These are phyloP conservation scores for Pasiphila rectangulata DNA, from an alignment of 2,888 invertebrate genomes.

Conservation along the genomic window DNA sequence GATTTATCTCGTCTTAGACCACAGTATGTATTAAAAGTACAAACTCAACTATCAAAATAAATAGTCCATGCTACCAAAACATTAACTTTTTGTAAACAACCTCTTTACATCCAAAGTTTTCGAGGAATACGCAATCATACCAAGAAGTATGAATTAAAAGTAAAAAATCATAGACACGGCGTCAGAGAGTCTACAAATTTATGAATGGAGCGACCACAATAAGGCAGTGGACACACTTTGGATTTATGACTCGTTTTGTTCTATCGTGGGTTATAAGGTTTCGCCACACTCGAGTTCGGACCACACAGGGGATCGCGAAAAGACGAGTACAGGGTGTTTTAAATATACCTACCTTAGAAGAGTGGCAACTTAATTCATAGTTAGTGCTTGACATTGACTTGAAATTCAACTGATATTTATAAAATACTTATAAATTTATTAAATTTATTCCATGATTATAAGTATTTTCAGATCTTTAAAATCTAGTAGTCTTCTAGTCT, in stretches of 20 bases:
- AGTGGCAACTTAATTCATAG: no score
- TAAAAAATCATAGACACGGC: slow-evolving; percentile 22
- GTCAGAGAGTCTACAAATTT: slow-evolving; percentile 29
- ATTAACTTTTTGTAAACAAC: slow-evolving; percentile 1
- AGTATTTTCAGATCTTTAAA: no score
- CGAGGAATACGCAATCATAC: slow-evolving; percentile 9
- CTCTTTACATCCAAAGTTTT: slow-evolving; percentile 4
- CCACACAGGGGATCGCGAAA: slow-evolving; percentile 64
- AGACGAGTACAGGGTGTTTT: slow-evolving; percentile 19
- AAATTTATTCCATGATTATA: no score
- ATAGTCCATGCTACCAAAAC: slow-evolving; percentile 1
- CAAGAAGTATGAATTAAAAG: slow-evolving; percentile 27
- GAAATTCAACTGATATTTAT: no score
- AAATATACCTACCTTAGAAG: not conserved
- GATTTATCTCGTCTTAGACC: no score
- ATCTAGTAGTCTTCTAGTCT: no score
- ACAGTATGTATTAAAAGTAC: no score
- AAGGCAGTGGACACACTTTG: slow-evolving; percentile 25
- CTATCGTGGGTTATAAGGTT: slow-evolving; percentile 54
- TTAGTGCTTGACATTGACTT: no score
- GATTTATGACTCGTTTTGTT: slow-evolving; percentile 72
- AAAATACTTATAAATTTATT: no score
- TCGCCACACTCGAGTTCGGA: slow-evolving; percentile 46
- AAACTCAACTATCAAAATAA: not conserved
- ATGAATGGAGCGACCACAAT: slow-evolving; percentile 31